Evolutionary conservation across 1,140 invertebrate species (phyloP).

Genomic region (Drosophila murphyi): DNA sequence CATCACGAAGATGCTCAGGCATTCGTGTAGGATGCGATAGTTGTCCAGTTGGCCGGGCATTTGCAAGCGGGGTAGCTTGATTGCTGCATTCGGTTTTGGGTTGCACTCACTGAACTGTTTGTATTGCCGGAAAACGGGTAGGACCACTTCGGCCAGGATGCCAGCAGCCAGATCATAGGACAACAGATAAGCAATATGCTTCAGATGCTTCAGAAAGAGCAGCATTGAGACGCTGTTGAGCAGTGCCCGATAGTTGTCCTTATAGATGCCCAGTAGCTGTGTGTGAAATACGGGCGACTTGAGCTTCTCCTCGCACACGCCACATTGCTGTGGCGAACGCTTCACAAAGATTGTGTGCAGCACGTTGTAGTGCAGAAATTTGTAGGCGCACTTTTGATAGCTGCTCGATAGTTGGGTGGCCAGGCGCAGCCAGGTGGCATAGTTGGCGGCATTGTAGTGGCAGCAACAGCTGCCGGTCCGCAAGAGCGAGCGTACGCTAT

Average conservation of each 20-base stretch:
- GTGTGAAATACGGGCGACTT: slow-evolving; percentile 67
- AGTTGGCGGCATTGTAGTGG: slow-evolving; percentile 66
- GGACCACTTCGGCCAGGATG: slow-evolving; percentile 71
- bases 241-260: slow-evolving; percentile 54
- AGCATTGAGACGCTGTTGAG: slow-evolving; percentile 45
- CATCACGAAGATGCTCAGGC: slow-evolving; percentile 76
- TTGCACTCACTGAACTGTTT: slow-evolving; percentile 51
- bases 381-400: slow-evolving; percentile 77
- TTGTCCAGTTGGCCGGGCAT: slow-evolving; percentile 53
- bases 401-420: slow-evolving; percentile 46
- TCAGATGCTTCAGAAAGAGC: slow-evolving; percentile 75
- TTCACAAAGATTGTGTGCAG: slow-evolving; percentile 70
- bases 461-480: slow-evolving; percentile 77
- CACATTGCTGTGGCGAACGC: slow-evolving; percentile 51
- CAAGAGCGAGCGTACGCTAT: slow-evolving; percentile 59
- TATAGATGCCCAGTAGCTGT: slow-evolving; percentile 65
- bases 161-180: slow-evolving; percentile 71
- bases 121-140: slow-evolving; percentile 72
- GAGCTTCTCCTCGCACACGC: slow-evolving; percentile 69
- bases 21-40: slow-evolving; percentile 72
- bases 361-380: slow-evolving; percentile 73
- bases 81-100: background rate
- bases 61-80: slow-evolving; percentile 43
- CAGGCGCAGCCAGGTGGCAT: slow-evolving; percentile 57
- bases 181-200: slow-evolving; percentile 70